Conservation (phyloP, 2,113 vertebrate genomes). For the Nansenia antarctica region DNA sequence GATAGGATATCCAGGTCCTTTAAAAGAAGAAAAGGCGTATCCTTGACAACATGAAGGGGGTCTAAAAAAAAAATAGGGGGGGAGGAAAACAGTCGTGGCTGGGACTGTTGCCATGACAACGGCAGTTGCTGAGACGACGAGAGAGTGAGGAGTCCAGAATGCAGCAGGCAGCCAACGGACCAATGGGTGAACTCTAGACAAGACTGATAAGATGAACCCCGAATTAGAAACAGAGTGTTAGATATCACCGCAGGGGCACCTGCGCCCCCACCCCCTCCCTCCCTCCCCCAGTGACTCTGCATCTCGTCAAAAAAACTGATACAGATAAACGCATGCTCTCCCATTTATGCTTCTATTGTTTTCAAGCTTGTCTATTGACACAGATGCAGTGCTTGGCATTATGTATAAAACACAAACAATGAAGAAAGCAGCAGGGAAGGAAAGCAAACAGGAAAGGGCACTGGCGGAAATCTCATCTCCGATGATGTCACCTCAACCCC, state of each 20-base stretch:
- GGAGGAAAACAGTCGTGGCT: slow-evolving; percentile 38
- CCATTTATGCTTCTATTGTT: background rate
- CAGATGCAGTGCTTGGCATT: background rate
- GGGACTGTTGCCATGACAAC: slow-evolving; percentile 42
- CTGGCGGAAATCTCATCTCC: background rate
- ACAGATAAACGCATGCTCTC: background rate
- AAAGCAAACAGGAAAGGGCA: background rate
- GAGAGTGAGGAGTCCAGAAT: slow-evolving; percentile 23
- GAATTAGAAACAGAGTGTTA: slow-evolving; percentile 15
- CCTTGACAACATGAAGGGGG: slow-evolving; percentile 39
- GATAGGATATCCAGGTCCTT: slow-evolving; percentile 27
- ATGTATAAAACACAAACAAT: background rate
- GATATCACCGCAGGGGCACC: no score
- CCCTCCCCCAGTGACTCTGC: slow-evolving; percentile 39
- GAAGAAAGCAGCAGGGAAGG: background rate
- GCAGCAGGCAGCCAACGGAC: slow-evolving; percentile 21
- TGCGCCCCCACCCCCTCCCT: no score
- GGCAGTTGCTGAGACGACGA: background rate
- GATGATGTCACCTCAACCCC: background rate
- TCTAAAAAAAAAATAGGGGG: slow-evolving; percentile 15
- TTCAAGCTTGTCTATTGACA: background rate
- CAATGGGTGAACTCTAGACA: slow-evolving; percentile 5
- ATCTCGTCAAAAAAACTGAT: slow-evolving; percentile 10
- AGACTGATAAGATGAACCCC: no score
- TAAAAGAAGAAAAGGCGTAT: slow-evolving; percentile 33